Conservation (phyloP, 1,140 invertebrate genomes). For the Lamellibrachia luymesi region DNA sequence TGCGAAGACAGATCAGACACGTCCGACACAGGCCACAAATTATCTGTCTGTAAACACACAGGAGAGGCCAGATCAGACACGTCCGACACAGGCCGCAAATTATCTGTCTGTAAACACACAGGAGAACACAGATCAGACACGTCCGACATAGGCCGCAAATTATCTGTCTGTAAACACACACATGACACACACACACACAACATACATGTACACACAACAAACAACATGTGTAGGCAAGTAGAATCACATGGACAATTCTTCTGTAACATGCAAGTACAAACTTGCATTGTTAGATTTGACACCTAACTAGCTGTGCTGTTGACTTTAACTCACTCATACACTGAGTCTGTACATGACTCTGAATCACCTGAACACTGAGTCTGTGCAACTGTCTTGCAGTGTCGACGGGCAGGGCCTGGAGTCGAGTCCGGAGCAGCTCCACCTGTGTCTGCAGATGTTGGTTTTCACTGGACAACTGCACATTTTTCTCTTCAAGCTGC, state of each 20-base stretch:
- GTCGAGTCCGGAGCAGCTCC: neutral
- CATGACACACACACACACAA: no score
- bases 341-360: neutral
- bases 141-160: no score
- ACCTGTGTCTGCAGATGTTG: neutral
- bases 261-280: no score
- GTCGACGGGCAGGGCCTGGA: conserved; percentile 3
- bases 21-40: no score
- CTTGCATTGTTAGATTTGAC: no score
- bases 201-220: no score
- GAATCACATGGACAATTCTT: no score
- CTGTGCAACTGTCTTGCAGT: neutral
- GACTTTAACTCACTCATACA: neutral
- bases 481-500: conserved; percentile 12
- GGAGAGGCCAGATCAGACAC: neutral
- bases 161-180: no score
- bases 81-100: neutral
- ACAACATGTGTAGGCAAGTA: no score
- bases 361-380: neutral
- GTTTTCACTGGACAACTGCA: neutral
- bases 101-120: neutral
- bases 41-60: no score
- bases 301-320: no score
- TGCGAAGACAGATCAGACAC: no score
- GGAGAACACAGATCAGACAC: neutral